Percentiles rank a stretch among this genome's conserved stretches.
Evolutionary conservation across 2,113 vertebrate species (phyloP).

Genomic region (Channa maculata): DNA sequence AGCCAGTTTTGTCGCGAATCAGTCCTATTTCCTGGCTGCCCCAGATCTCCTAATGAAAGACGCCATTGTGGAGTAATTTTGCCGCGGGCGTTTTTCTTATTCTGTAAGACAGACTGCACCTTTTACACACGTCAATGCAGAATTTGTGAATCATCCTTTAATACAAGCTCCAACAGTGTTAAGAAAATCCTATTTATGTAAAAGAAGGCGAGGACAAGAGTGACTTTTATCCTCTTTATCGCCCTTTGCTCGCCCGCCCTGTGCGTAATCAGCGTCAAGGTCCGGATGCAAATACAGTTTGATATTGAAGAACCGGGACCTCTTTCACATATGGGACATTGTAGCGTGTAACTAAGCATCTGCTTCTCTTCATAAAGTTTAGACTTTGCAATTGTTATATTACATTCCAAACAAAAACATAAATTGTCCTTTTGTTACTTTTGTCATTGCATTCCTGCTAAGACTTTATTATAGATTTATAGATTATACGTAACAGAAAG

Average conservation of each 20-base stretch:
- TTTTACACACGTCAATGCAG: conserved; percentile 72
- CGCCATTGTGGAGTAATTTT: conserved; percentile 88
- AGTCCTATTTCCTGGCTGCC: conserved; percentile 79
- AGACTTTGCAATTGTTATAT: neutral
- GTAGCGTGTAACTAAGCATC: neutral
- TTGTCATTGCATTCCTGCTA: neutral
- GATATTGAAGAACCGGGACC: conserved; percentile 19
- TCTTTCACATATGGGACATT: neutral
- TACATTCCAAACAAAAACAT: neutral
- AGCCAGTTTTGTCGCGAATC: conserved; percentile 48
- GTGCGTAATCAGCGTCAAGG: conserved; percentile 66
- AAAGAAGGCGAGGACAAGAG: conserved; percentile 16
- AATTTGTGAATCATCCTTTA: conserved; percentile 68
- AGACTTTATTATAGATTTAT: too few relatives aligned
- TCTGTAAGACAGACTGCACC: conserved; percentile 78
- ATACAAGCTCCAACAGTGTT: conserved; percentile 44
- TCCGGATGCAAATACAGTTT: conserved; percentile 43
- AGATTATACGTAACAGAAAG: neutral
- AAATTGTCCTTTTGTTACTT: neutral
- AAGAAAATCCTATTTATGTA: conserved; percentile 24
- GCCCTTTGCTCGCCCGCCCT: conserved; percentile 34
- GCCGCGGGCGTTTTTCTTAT: conserved; percentile 79
- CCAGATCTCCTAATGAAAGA: conserved; percentile 83
- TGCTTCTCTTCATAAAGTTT: conserved; percentile 18
- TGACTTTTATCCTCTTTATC: conserved; percentile 22